A percentile compares a stretch with the other conserved stretches of the same genome.
Conservation (phyloP, 2,888 invertebrate species). For the Heliconius hortense region DNA sequence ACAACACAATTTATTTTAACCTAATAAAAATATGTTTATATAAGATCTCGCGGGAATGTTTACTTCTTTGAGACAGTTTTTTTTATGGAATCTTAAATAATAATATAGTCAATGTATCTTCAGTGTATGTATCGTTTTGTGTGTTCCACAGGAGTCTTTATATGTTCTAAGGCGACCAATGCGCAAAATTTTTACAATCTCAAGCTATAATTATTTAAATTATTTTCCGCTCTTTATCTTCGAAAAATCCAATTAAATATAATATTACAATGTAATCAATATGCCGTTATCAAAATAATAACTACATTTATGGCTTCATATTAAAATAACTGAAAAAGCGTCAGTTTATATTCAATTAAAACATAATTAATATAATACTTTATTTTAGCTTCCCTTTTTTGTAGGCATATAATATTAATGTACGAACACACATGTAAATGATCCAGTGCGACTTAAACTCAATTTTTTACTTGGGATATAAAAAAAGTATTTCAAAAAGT, state of each 20-base stretch:
- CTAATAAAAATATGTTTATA: neutral
- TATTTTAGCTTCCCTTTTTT: no score
- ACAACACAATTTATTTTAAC: neutral
- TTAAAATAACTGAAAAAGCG: neutral
- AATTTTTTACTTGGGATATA: neutral
- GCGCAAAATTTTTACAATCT: neutral
- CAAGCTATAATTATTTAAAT: neutral
- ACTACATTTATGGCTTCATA: no score
- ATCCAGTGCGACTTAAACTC: neutral
- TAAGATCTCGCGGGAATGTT: neutral
- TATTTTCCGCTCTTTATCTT: neutral
- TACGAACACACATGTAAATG: neutral
- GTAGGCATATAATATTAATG: neutral
- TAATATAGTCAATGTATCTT: neutral
- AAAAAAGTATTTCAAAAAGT: neutral
- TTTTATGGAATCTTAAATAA: neutral
- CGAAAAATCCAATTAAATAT: neutral
- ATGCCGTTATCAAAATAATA: no score
- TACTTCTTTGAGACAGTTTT: neutral
- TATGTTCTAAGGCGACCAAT: neutral
- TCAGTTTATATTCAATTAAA: no score
- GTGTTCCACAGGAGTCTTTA: neutral
- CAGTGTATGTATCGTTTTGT: neutral
- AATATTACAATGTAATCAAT: neutral
- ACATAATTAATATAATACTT: neutral